Evolutionary conservation across 2,113 vertebrate genomes (phyloP), one percentile per base, ranked within the genome.

Genomic region (Ochotona princeps): DNA sequence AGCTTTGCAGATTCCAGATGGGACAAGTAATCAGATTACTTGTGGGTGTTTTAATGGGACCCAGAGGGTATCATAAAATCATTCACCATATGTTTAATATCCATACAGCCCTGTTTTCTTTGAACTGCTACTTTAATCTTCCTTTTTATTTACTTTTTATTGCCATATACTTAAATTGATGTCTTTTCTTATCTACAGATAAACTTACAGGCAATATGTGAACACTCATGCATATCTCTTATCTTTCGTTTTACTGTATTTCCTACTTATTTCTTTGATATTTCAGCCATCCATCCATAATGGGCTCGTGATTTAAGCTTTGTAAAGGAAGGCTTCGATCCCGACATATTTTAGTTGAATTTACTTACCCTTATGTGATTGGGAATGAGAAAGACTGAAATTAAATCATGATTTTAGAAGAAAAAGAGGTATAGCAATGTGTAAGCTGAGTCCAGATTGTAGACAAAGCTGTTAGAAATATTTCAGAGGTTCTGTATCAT

Each of bases 91-190:
- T 95, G 96, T 87, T 88, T 93, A 91, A 93, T 96, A 95, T 38
- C 69, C 84, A 88, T 84, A 93, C 28, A 95, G 61, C 65, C 94
- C 87, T 95, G 66, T 94, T 94, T 44, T 95, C 87, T 95, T 96
- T 95, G 65, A 97, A 95, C 65, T 96, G 80, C 66, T 96, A 94
- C 87, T 96, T 95, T 96, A 89, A 94, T 97, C 91, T 95, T 90
- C 74, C 69, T 86, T 96, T 97, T 95, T 95, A 96, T 95, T 95
- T 95, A 96, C 90, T 72, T 96, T 96, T 96, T 96, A 96, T 95
- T 94, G 84, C 75, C 54, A 92, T 79, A 74, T 87, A 88, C 78
- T 96, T 95, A 95, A 92, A 95, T 20, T 83, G 84, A 94, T 95
- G 84, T 82, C 60, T 92, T 91, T 93, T 95, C 88, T 95, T 95